A percentile compares a stretch with the other conserved stretches of the same genome.
Evolutionary conservation across 2,797 vertebrate genomes (phyloP).

Genomic region (Mus caroli): DNA sequence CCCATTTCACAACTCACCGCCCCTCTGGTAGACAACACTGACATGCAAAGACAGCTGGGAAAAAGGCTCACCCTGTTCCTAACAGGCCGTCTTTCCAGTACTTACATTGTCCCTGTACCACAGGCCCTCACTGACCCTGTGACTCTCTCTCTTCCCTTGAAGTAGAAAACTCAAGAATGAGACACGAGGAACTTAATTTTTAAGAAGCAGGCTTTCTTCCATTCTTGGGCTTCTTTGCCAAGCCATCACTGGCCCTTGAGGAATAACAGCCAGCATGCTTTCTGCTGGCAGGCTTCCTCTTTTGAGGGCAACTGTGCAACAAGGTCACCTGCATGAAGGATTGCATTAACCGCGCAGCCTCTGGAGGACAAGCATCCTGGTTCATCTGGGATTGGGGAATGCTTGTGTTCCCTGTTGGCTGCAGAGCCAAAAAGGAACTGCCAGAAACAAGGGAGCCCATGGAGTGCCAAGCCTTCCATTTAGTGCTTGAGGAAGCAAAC

Average conservation of each 20-base stretch:
- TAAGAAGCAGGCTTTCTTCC: not conserved
- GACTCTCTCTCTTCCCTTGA: not conserved
- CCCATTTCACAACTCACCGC: too few relatives aligned
- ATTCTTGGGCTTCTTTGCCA: not conserved
- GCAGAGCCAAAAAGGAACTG: not conserved
- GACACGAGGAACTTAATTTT: not conserved
- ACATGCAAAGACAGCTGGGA: not conserved
- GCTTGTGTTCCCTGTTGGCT: not conserved
- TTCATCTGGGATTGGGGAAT: not conserved
- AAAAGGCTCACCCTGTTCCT: not conserved
- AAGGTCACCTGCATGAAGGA: slow-evolving; percentile 26
- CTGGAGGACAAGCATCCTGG: not conserved
- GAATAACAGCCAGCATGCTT: not conserved
- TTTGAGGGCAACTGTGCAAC: slow-evolving; percentile 53
- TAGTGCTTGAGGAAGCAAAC: not conserved
- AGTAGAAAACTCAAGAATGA: not conserved
- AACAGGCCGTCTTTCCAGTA: not conserved
- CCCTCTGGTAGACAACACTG: not conserved
- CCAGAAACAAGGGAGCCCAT: not conserved
- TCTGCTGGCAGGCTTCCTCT: not conserved
- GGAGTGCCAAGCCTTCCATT: not conserved
- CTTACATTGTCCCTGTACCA: rapidly evolving
- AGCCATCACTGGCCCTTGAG: not conserved
- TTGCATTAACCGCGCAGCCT: not conserved
- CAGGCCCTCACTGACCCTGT: rapidly evolving